Conservation (phyloP, 2,888 invertebrate genomes). For the Caenorhabditis wallacei region DNA sequence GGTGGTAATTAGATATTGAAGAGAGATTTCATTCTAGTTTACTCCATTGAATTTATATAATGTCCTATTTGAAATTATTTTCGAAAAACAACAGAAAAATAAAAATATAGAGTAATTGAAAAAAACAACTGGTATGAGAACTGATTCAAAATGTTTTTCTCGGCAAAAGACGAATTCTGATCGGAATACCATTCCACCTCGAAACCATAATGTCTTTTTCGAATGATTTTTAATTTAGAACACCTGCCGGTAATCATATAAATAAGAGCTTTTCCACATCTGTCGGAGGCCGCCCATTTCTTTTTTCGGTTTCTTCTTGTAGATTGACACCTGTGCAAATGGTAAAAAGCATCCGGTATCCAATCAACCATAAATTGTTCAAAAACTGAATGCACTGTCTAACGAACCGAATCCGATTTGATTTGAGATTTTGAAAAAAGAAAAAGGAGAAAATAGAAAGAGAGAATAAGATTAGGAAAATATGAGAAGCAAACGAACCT, state of each 20-base stretch:
- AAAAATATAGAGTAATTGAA: too few relatives aligned
- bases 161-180: too few relatives aligned
- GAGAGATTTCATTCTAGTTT: too few relatives aligned
- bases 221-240: neutral
- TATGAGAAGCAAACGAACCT: constrained; percentile 28
- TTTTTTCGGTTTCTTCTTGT: neutral
- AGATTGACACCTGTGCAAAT: constrained; percentile 50
- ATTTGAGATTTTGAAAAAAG: neutral
- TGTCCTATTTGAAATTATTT: too few relatives aligned
- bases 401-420: constrained; percentile 37
- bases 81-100: too few relatives aligned
- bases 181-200: too few relatives aligned
- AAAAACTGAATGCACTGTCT: constrained; percentile 5
- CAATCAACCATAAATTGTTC: constrained; percentile 29
- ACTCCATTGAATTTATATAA: too few relatives aligned
- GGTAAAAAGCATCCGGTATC: constrained; percentile 9
- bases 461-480: neutral
- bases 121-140: too few relatives aligned
- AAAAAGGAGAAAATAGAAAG: neutral
- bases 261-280: neutral
- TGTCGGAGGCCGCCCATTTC: constrained; percentile 4
- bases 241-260: constrained; percentile 53
- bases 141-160: too few relatives aligned
- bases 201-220: too few relatives aligned
- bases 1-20: too few relatives aligned